Evolutionary conservation across 2,888 invertebrate species (phyloP).

Genomic region (Chrysodeixis includens): DNA sequence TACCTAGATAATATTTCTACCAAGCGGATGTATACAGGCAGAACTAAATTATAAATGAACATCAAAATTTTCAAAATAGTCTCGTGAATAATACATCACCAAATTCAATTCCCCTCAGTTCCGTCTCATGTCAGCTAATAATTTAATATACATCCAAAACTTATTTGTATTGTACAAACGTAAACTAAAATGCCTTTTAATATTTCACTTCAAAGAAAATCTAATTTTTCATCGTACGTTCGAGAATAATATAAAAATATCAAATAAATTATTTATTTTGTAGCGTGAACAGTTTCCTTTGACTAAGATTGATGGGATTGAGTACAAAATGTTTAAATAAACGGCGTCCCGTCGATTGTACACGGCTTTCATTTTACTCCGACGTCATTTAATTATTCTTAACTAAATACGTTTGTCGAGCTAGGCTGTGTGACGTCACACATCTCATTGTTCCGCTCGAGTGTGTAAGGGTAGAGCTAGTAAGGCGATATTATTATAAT

Average conservation of each 20-base stretch:
- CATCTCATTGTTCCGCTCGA: not conserved
- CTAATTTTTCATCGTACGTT: slow-evolving; percentile 42
- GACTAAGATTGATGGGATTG: slow-evolving; percentile 49
- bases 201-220: slow-evolving; percentile 29
- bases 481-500: slow-evolving; percentile 10
- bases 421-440: slow-evolving; percentile 8
- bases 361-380: slow-evolving; percentile 31
- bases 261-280: slow-evolving; percentile 45
- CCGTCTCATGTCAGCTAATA: not conserved
- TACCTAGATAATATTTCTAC: too few species aligned
- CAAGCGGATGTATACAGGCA: too few species aligned
- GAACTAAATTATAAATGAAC: too few species aligned
- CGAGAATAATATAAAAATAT: slow-evolving; percentile 44
- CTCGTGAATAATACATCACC: not conserved
- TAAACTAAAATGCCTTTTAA: slow-evolving; percentile 13
- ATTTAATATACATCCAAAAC: not conserved
- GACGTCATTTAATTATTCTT: slow-evolving; percentile 39
- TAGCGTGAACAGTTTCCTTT: slow-evolving; percentile 14
- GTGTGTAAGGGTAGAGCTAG: slow-evolving; percentile 5
- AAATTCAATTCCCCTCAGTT: not conserved
- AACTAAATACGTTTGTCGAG: slow-evolving; percentile 17
- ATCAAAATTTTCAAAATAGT: too few species aligned
- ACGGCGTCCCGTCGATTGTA: slow-evolving; percentile 9
- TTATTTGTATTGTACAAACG: slow-evolving; percentile 1
- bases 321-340: slow-evolving; percentile 31